These are phyloP conservation scores for Gephyroberyx darwinii DNA, from an alignment of 2,797 vertebrate species.

Conservation along the genomic window DNA sequence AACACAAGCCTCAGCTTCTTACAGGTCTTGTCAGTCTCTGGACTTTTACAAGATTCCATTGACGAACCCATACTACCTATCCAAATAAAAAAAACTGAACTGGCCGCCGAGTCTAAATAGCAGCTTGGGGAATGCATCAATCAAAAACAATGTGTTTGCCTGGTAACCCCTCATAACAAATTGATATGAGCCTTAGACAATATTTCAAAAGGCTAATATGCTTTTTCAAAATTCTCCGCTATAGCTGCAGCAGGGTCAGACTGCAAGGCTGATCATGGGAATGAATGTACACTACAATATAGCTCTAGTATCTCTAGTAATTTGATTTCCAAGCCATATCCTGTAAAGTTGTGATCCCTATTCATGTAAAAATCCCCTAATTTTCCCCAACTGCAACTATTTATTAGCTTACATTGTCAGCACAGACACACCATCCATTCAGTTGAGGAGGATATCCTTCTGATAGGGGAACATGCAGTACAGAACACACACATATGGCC, in stretches of 20 bases:
- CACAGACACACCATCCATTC: conserved; percentile 49
- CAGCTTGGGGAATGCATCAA: conserved; percentile 66
- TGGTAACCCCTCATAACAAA: conserved; percentile 57
- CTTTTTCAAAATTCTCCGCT: conserved; percentile 41
- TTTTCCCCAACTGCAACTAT: conserved; percentile 30
- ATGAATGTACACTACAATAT: conserved; percentile 17
- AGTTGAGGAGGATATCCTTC: conserved; percentile 68
- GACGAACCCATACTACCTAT: conserved; percentile 50
- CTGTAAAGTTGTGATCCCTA: conserved; percentile 29
- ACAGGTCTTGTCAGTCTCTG: conserved; percentile 62
- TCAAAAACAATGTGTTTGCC: conserved; percentile 62
- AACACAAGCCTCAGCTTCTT: conserved; percentile 65
- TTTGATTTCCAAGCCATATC: conserved; percentile 51
- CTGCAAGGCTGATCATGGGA: conserved; percentile 30
- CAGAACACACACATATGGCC: conserved; percentile 32
- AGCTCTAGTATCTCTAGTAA: conserved; percentile 33
- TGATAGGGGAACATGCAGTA: conserved; percentile 56
- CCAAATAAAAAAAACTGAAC: conserved; percentile 46
- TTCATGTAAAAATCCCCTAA: conserved; percentile 35
- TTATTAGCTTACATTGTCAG: conserved; percentile 38
- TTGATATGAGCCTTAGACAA: conserved; percentile 52
- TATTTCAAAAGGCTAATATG: conserved; percentile 41
- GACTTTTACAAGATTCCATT: conserved; percentile 61
- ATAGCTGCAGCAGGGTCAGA: conserved; percentile 17
- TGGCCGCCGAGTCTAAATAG: conserved; percentile 62